A percentile compares a stretch with the other conserved stretches of the same genome.
Conservation (phyloP, 2,888 invertebrate species). For the Elegia similella region DNA sequence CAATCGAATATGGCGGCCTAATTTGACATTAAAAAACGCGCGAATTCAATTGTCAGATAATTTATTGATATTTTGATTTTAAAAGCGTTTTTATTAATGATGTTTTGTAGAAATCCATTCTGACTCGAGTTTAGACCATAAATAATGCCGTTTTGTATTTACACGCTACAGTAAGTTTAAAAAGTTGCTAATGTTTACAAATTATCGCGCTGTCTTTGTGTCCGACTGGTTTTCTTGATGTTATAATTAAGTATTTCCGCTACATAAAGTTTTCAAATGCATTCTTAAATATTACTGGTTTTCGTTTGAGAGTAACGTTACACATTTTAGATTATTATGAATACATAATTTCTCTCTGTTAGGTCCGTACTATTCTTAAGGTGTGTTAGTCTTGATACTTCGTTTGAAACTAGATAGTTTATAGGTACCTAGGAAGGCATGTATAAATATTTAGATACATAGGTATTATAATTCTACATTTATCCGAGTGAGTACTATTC, state of each 20-base stretch:
- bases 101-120: constrained; percentile 55
- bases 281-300: constrained; percentile 17
- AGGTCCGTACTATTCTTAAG: no score
- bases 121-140: constrained; percentile 54
- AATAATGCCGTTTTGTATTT: constrained; percentile 59
- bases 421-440: no score
- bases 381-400: no score
- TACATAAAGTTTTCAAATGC: constrained; percentile 45
- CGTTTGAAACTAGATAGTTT: no score
- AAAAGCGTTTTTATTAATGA: constrained; percentile 68
- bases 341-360: neutral
- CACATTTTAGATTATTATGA: neutral
- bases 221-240: constrained; percentile 43
- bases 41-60: constrained; percentile 73
- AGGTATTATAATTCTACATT: no score
- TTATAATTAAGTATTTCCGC: constrained; percentile 47
- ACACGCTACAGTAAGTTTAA: constrained; percentile 62
- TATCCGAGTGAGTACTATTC: no score
- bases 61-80: constrained; percentile 74
- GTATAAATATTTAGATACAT: no score
- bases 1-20: constrained; percentile 70
- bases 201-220: constrained; percentile 37
- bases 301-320: constrained; percentile 14
- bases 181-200: constrained; percentile 62
- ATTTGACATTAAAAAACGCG: constrained; percentile 78